Evolutionary conservation across 2,113 vertebrate genomes (phyloP).

Genomic region (Lanius collurio): DNA sequence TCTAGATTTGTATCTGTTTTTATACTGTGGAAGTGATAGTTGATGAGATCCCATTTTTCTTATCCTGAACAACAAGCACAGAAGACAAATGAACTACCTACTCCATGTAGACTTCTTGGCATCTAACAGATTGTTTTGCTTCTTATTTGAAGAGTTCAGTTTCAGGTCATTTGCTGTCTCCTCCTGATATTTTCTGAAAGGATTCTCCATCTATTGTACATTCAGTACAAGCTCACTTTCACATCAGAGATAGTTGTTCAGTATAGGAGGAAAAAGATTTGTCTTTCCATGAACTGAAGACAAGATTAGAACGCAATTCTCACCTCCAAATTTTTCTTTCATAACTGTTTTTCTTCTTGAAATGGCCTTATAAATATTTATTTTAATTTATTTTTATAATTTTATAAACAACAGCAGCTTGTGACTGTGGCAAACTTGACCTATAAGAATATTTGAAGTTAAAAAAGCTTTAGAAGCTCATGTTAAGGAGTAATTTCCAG

Average conservation of each 20-base stretch:
- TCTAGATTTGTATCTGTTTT: neutral
- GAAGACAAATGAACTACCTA: slow-evolving; percentile 3
- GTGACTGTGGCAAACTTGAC: neutral
- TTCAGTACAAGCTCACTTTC: neutral
- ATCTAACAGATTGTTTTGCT: slow-evolving; percentile 29
- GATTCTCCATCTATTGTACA: neutral
- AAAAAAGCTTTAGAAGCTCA: neutral
- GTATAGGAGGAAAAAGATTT: neutral
- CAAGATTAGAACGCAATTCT: neutral
- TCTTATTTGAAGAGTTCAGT: slow-evolving; percentile 24
- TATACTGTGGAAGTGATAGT: neutral
- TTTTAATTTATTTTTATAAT: neutral
- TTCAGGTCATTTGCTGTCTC: slow-evolving; percentile 31
- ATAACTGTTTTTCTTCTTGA: neutral
- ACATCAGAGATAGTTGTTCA: neutral
- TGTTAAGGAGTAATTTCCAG: neutral
- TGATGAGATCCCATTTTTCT: neutral
- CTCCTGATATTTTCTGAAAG: slow-evolving; percentile 23
- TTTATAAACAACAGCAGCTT: neutral
- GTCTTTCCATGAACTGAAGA: neutral
- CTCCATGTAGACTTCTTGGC: neutral
- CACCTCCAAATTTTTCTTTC: neutral
- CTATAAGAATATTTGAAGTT: neutral
- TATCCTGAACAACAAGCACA: neutral
- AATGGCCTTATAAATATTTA: neutral